A percentile compares a stretch with the other conserved stretches of the same genome.
These are phyloP conservation scores for Aphaenogaster floridana DNA, from an alignment of 1,140 invertebrate species.

Conservation along the genomic window DNA sequence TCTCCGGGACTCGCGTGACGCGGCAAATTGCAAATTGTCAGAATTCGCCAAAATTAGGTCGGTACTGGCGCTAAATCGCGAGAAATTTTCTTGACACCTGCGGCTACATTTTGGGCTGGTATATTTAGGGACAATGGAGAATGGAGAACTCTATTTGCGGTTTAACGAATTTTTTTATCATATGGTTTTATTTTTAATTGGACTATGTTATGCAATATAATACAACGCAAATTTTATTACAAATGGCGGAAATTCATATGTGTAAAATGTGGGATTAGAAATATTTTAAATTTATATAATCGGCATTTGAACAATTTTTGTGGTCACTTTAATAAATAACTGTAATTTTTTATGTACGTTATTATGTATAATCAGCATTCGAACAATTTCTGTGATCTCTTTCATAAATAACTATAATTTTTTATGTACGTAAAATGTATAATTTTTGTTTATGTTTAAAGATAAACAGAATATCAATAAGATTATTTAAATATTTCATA, in stretches of 20 bases:
- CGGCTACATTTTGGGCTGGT: neutral
- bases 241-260: neutral
- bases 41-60: constrained; percentile 32
- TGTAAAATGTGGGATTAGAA: neutral
- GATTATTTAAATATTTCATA: neutral
- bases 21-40: constrained; percentile 41
- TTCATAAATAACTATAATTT: constrained; percentile 2
- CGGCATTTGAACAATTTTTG: no score
- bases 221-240: neutral
- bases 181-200: neutral
- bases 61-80: constrained; percentile 29
- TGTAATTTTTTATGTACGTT: no score
- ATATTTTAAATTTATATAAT: neutral
- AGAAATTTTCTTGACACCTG: constrained; percentile 51
- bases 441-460: neutral
- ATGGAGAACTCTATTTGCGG: neutral
- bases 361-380: neutral
- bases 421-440: neutral
- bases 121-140: neutral
- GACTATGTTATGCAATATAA: neutral
- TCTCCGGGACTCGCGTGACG: constrained; percentile 40
- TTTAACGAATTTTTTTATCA: neutral
- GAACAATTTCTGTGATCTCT: neutral
- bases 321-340: no score
- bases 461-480: neutral